Percentiles rank a stretch among this genome's conserved stretches.
These are phyloP conservation scores for Eurois occulta DNA, from an alignment of 2,888 invertebrate species.

Conservation along the genomic window DNA sequence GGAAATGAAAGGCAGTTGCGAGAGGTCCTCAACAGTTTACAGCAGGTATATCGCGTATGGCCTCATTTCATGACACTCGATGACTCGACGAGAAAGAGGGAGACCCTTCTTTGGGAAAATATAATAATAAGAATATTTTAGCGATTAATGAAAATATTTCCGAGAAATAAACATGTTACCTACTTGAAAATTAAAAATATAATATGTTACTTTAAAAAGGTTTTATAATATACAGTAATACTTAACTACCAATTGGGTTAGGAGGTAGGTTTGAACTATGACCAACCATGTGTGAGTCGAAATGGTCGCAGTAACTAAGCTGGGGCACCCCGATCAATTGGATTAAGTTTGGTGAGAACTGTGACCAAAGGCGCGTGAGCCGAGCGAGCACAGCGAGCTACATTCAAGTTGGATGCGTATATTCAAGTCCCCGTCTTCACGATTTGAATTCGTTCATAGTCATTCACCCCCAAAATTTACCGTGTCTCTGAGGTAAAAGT, in stretches of 20 bases:
- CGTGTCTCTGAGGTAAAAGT: background rate
- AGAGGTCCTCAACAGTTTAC: background rate
- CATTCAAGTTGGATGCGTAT: background rate
- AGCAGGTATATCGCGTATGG: background rate
- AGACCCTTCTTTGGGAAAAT: background rate
- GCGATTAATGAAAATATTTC: too few species aligned
- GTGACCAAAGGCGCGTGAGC: background rate
- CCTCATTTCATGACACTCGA: background rate
- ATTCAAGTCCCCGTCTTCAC: background rate
- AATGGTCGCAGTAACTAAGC: background rate
- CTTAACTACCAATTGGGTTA: background rate
- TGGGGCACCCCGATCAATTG: too few species aligned
- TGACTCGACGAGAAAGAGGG: background rate
- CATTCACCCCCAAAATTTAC: background rate
- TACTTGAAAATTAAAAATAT: background rate
- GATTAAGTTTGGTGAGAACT: background rate
- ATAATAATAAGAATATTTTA: too few species aligned
- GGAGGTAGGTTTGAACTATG: background rate
- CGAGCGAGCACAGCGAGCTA: background rate
- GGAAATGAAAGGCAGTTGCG: too few species aligned
- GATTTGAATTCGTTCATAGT: background rate
- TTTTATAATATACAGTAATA: background rate
- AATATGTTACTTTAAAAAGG: background rate
- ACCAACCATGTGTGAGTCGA: background rate
- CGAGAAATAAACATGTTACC: background rate